phyloP scores from a whole-genome alignment of 2,888 invertebrate species.

The Volucella bombylans region DNA sequence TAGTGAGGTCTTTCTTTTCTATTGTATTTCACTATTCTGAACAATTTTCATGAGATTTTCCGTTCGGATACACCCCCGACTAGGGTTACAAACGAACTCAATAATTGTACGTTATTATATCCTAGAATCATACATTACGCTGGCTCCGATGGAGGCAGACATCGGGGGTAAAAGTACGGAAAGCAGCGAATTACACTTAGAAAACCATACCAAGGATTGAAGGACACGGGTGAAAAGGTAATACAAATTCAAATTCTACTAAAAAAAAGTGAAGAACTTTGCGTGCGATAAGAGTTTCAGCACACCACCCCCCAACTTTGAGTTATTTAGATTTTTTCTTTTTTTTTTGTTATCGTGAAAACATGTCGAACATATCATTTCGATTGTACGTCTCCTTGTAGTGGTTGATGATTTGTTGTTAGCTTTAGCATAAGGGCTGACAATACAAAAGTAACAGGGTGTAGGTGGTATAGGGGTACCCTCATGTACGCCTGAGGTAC shows the following conservation, averaged over 20 bases:
- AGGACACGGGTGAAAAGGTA: not conserved
- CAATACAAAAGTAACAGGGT: not conserved
- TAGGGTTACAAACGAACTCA: constrained; percentile 46
- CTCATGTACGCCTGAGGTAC: constrained; percentile 26
- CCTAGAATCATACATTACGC: constrained; percentile 62
- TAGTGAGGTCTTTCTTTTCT: constrained; percentile 36
- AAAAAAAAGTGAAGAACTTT: constrained; percentile 39
- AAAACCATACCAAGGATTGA: constrained; percentile 4
- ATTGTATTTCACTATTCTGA: constrained; percentile 48
- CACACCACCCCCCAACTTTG: not conserved
- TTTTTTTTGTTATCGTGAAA: constrained; percentile 41
- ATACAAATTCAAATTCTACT: constrained; percentile 33
- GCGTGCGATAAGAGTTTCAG: constrained; percentile 63
- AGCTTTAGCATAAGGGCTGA: constrained; percentile 5
- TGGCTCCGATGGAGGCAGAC: not conserved
- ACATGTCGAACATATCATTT: constrained; percentile 60
- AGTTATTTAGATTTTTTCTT: constrained; percentile 14
- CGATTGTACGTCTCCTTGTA: constrained; percentile 34
- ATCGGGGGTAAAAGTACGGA: not conserved
- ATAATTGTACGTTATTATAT: constrained; percentile 69
- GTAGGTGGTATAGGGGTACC: constrained; percentile 23
- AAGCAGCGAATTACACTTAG: constrained; percentile 18
- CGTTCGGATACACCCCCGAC: constrained; percentile 35
- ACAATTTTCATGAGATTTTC: constrained; percentile 42
- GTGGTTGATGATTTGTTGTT: constrained; percentile 38